Evolutionary conservation across 2,113 vertebrate species (phyloP).

Genomic region (Daboia siamensis): DNA sequence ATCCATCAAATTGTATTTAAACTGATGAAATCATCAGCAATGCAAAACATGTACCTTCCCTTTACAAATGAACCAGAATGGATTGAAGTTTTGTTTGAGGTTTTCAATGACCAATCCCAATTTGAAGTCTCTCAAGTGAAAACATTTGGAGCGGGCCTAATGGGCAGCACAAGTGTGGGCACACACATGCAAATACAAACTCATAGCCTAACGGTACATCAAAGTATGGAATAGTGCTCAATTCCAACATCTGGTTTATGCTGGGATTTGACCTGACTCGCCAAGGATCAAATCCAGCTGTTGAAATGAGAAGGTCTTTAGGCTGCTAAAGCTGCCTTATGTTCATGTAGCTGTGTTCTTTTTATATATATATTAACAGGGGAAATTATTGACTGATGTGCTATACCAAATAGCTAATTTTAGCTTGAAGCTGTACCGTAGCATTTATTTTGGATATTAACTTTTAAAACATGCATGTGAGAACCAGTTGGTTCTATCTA

Average conservation of each 20-base stretch:
- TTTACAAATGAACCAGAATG: background rate
- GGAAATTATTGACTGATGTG: constrained; percentile 25
- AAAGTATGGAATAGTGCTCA: background rate
- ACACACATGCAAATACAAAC: background rate
- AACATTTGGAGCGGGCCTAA: background rate
- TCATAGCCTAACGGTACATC: background rate
- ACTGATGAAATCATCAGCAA: background rate
- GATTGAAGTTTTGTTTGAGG: background rate
- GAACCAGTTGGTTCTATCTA: constrained; percentile 48
- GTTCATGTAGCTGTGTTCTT: constrained; percentile 41
- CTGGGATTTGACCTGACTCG: constrained; percentile 19
- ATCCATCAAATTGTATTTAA: background rate
- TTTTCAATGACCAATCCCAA: background rate
- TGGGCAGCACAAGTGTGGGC: background rate
- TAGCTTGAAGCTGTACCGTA: constrained; percentile 42
- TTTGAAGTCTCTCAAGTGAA: background rate
- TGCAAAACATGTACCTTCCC: background rate
- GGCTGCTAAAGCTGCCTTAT: constrained; percentile 34
- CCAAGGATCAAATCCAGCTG: constrained; percentile 20
- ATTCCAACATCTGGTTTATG: background rate
- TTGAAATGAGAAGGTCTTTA: constrained; percentile 22
- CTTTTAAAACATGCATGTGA: constrained; percentile 52
- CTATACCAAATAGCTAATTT: constrained; percentile 44
- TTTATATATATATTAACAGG: constrained; percentile 20
- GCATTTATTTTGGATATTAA: constrained; percentile 39